These are phyloP conservation scores for Rotaria sp. DNA, from an alignment of 2,888 invertebrate species.

Conservation along the genomic window DNA sequence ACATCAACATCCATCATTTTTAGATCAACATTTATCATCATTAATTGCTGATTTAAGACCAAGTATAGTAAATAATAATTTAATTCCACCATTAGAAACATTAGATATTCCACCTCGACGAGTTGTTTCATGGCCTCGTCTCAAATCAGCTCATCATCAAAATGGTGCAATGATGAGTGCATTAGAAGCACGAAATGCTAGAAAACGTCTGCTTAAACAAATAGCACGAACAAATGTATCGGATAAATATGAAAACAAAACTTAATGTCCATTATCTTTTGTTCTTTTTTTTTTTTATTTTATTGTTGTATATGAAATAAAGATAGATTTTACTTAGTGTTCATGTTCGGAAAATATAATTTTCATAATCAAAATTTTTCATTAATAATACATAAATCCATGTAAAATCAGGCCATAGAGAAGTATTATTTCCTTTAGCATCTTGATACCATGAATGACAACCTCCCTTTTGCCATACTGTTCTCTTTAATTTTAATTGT, in stretches of 20 bases:
- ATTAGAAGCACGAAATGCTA: not conserved
- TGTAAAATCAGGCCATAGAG: not conserved
- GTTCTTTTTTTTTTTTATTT: not conserved
- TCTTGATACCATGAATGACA: conserved; percentile 28
- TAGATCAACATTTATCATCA: not conserved
- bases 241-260: not conserved
- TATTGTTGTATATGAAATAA: not conserved
- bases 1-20: not conserved
- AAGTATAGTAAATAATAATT: not conserved
- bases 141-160: not conserved
- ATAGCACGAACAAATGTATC: not conserved
- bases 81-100: not conserved
- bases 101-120: not conserved
- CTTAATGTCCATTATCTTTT: not conserved
- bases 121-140: not conserved
- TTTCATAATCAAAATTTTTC: not conserved
- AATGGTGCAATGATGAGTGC: not conserved
- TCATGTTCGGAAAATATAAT: not conserved
- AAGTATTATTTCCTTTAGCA: not conserved
- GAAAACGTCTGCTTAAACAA: not conserved
- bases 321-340: not conserved
- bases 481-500: not conserved
- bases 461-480: conserved; percentile 15
- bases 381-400: not conserved
- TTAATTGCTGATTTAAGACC: not conserved